Conservation (phyloP, 2,113 vertebrate species). For the Manacus vitellinus region DNA sequence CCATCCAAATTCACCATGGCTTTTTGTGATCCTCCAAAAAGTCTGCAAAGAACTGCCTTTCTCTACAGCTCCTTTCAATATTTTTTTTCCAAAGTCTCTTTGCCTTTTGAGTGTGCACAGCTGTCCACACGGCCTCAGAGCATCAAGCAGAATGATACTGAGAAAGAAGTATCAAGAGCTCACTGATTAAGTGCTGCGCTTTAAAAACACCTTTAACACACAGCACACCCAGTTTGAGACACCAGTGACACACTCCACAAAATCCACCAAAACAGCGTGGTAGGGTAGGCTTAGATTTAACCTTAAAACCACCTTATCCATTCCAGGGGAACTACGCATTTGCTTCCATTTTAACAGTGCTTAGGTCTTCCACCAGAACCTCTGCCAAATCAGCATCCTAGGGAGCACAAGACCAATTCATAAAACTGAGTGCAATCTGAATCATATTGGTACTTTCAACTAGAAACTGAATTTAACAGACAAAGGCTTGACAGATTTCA, state of each 20-base stretch:
- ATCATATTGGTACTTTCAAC: background rate
- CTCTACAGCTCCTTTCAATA: background rate
- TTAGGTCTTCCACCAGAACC: background rate
- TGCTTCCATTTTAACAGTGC: background rate
- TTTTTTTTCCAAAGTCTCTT: background rate
- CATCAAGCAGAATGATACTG: background rate
- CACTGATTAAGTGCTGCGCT: background rate
- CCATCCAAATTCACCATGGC: background rate
- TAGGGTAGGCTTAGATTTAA: background rate
- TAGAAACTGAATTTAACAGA: background rate
- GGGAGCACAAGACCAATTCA: background rate
- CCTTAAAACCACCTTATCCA: background rate
- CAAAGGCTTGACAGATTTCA: background rate
- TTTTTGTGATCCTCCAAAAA: background rate
- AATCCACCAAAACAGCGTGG: background rate
- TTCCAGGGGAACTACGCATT: background rate
- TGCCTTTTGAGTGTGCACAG: background rate
- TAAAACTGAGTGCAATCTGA: background rate
- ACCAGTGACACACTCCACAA: background rate
- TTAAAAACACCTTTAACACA: background rate
- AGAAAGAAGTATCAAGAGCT: background rate
- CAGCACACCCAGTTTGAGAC: background rate
- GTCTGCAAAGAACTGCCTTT: background rate
- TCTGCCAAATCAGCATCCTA: background rate
- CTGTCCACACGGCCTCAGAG: fast-evolving